These are phyloP conservation scores for Pelecanus crispus DNA, from an alignment of 2,113 vertebrate genomes.

Conservation along the genomic window DNA sequence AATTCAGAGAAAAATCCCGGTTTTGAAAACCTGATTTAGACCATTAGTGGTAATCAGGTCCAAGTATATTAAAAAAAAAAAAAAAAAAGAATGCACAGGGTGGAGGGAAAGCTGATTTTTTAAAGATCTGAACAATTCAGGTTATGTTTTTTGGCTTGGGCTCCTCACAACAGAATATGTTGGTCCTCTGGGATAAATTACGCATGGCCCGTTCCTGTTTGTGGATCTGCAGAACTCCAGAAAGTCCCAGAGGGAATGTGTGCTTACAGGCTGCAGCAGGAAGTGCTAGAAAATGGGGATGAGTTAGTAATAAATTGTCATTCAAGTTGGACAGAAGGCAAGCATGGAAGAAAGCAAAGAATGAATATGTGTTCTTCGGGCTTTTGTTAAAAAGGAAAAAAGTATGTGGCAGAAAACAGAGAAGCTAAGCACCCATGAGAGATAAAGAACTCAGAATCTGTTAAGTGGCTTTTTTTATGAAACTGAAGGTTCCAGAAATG, in stretches of 20 bases:
- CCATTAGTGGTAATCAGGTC: not conserved
- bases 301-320: not conserved
- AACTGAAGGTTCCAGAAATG: not conserved
- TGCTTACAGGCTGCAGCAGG: not conserved
- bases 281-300: not conserved
- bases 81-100: too few relatives aligned
- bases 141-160: not conserved
- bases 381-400: not conserved
- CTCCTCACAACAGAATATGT: not conserved
- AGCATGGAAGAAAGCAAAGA: not conserved
- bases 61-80: not conserved
- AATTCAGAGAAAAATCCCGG: not conserved
- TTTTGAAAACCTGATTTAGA: not conserved
- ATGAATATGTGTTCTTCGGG: not conserved
- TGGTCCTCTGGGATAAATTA: not conserved
- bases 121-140: not conserved
- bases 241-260: not conserved
- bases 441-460: not conserved
- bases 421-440: not conserved
- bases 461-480: not conserved
- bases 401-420: not conserved
- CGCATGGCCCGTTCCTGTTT: accelerated
- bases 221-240: not conserved
- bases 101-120: not conserved
- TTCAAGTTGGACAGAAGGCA: not conserved